phyloP scores from a whole-genome alignment of 2,797 vertebrate genomes.

The Malacoctenus gilli region DNA sequence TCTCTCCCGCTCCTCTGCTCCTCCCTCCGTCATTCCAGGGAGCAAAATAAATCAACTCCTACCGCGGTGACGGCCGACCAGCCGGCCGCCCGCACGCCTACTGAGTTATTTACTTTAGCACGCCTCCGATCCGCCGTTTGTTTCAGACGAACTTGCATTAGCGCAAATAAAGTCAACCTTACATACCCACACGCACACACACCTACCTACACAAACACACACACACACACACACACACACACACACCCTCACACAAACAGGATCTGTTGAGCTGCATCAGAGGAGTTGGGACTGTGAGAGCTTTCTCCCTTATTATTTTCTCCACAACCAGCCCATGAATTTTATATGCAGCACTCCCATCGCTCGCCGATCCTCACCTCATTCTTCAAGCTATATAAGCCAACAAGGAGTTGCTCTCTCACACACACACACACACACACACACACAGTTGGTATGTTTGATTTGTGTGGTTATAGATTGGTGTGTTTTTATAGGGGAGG shows the following conservation, averaged over 20 bases:
- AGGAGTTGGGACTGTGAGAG: conserved; percentile 34
- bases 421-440: conserved; percentile 1
- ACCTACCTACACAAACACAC: background rate
- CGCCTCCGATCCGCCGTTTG: conserved; percentile 36
- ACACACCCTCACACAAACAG: conserved; percentile 13
- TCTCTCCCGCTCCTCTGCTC: background rate
- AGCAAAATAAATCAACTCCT: conserved; percentile 54
- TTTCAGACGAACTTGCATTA: conserved; percentile 23
- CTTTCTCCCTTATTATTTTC: conserved; percentile 60
- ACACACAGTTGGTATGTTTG: conserved; percentile 25
- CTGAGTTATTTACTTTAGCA: conserved; percentile 50
- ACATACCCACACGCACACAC: conserved; percentile 13
- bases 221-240: conserved; percentile 13
- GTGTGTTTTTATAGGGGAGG: conserved; percentile 51
- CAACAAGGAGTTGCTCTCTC: conserved; percentile 8
- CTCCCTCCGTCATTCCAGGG: conserved; percentile 36
- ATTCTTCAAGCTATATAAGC: conserved; percentile 41
- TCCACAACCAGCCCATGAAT: conserved; percentile 54
- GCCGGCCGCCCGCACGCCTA: conserved; percentile 32
- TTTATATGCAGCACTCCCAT: conserved; percentile 51
- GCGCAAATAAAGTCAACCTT: conserved; percentile 15
- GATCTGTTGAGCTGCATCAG: conserved; percentile 42
- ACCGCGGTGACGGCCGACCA: conserved; percentile 39
- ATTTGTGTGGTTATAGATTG: conserved; percentile 61
- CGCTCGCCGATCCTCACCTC: conserved; percentile 24